Base-by-base conservation (phyloP, 2,888 invertebrate species). In the Hyposoter dolosus region DNA sequence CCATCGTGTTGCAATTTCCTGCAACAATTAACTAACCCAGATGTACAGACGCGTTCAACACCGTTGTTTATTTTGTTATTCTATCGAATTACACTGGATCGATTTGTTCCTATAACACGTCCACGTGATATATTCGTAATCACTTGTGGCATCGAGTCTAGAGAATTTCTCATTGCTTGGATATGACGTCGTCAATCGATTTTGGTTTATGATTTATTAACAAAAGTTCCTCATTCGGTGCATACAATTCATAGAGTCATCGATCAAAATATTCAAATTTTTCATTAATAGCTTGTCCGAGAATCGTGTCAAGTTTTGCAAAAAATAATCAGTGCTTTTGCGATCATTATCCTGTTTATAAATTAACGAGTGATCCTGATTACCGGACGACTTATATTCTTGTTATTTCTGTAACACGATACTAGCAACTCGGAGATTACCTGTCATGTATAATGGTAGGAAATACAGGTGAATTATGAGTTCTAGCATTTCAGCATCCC, bases 1-100 rank as follows among this genome's bases (percentile, higher is more conserved):
- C 32, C 32, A 65, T 65, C 32, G 65, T 50, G 15, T 50, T 60
- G 76, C 65, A 76, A 76, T 76, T 76, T 76, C 76, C 76, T 65
- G 47, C 9, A 47, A 47, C 47, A 76, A 76, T 76, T 32, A 75
- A 76, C 76, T 35, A 47, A 47, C 76, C 60, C 28, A 65, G 65
- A 63, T 63, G 19, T 56, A 63, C 43, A 60, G 32, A 35, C 43
- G 65, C 35, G 47, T 63, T 19, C 19, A 28, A 65, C 35, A 12
- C 47, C 19, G 32, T 76, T 65, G 45, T 28, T 65, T 15, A 28
- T 50, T n/a, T 17, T 76, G 47, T 15, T 47, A 65, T 65, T 65
- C 19, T 47, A 65, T 47, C 35, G 65, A 65, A 65, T 65, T 47
- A 76, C 47, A 12, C 6, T 19, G 35, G 43, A 63, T 65, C 65